These are phyloP conservation scores for Paracyclopina nana DNA, from an alignment of 1,140 invertebrate genomes.

Conservation along the genomic window DNA sequence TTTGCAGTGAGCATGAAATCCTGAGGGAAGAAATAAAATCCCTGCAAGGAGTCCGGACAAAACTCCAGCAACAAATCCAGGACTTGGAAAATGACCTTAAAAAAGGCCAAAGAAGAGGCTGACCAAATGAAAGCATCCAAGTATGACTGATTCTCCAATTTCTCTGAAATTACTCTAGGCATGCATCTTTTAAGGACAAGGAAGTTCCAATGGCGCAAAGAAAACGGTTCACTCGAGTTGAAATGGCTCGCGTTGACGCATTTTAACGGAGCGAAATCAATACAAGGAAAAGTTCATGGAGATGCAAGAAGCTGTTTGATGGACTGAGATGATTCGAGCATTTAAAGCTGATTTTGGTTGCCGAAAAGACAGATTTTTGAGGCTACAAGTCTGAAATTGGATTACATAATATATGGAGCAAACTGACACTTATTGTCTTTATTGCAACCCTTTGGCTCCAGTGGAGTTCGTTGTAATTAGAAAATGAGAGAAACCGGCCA, in stretches of 20 bases:
- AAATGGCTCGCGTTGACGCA: conserved; percentile 98
- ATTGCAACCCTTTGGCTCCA: too few species aligned
- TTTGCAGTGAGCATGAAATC: conserved; percentile 75
- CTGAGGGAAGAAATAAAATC: conserved; percentile 73
- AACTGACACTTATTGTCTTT: too few species aligned
- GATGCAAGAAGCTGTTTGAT: conserved; percentile 81
- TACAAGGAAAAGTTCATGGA: conserved; percentile 78
- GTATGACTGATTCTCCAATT: background rate
- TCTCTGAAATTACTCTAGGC: background rate
- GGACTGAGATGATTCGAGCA: conserved; percentile 90
- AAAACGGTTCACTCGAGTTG: conserved; percentile 88
- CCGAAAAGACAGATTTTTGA: too few species aligned
- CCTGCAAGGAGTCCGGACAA: conserved; percentile 56
- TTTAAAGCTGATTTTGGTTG: conserved; percentile 54
- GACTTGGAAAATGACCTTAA: conserved; percentile 82
- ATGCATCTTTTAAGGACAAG: conserved; percentile 32
- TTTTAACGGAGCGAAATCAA: conserved; percentile 93
- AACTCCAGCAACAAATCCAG: conserved; percentile 51
- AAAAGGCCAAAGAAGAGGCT: conserved; percentile 49
- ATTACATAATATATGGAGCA: too few species aligned
- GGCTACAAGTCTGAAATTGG: too few species aligned
- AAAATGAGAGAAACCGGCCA: too few species aligned
- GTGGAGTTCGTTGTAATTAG: too few species aligned
- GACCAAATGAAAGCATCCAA: conserved; percentile 35
- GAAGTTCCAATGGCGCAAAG: conserved; percentile 89